phyloP scores from a whole-genome alignment of 2,888 invertebrate species.

The Papilio elwesi region DNA sequence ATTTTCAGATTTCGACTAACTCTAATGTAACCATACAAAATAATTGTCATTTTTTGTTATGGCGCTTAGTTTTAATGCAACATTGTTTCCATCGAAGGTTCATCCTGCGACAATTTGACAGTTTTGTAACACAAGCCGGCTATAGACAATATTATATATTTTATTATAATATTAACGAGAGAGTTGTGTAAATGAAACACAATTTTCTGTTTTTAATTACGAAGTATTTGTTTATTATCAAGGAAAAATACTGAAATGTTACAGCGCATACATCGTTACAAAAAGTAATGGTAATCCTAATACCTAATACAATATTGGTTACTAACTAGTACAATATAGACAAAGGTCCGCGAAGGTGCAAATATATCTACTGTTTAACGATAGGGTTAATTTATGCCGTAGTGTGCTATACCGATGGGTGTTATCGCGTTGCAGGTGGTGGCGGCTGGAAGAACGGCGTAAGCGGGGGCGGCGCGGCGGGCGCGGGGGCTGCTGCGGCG shows the following conservation, averaged over 20 bases:
- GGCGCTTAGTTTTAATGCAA: conserved; percentile 6
- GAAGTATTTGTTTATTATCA: not conserved
- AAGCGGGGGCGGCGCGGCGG: conserved; percentile 41
- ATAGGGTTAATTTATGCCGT: no score
- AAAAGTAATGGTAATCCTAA: not conserved
- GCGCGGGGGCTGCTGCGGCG: no score
- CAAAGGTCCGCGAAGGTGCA: no score
- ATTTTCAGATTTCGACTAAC: conserved; percentile 68
- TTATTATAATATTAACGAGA: not conserved
- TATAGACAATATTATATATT: no score
- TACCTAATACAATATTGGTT: not conserved
- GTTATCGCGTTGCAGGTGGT: conserved; percentile 40
- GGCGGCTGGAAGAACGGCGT: conserved; percentile 40
- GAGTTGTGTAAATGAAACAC: not conserved
- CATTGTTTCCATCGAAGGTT: not conserved
- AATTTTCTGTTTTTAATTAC: not conserved
- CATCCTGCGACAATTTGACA: not conserved
- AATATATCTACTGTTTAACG: no score
- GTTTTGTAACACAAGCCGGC: not conserved
- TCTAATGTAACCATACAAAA: not conserved
- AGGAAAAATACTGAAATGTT: conserved; percentile 7
- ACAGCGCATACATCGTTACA: not conserved
- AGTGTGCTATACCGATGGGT: no score
- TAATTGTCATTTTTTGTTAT: not conserved
- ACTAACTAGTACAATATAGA: not conserved